Evolutionary conservation across 2,113 vertebrate genomes (phyloP), one percentile per base, ranked within the genome.

Genomic region (Verasper variegatus): DNA sequence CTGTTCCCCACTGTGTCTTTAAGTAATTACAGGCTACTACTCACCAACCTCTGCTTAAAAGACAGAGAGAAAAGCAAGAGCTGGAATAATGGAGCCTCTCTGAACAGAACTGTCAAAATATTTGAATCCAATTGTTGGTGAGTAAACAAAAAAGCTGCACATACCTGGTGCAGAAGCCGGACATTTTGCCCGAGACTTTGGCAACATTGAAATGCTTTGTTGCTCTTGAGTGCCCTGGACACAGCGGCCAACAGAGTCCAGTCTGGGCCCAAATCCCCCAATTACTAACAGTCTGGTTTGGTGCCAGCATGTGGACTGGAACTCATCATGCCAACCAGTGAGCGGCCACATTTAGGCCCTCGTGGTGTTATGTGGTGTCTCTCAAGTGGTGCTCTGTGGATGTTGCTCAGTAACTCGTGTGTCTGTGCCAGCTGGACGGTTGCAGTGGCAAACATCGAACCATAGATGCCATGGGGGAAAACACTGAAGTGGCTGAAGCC

Each of bases 391-490:
- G 84, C 70, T 67, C 70, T 54, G 72, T 68, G 68, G 78, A 72
- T 82, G 80, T 74, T 77, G 88, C 81, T 90, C 73, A 54, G 86
- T 62, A 80, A 86, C 85, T 65, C 54, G 69, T 27, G 78, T 81
- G 24, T 82, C 27, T 7, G 57, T 81, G 84, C 90, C 90, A 89
- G 83, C 71, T 89, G 81, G 82, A 81, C 49, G 74, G 42, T 68
- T 73, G 54, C 9, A 27, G 45, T n/a, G 9, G 60, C 74, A 82
- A 71, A 55, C 65, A 77, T 72, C 49, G 54, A 73, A 74, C 85
- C 76, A 49, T 74, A n/a, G 82, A 81, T 68, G 75, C 42, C 64
- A 55, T 66, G 51, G 65, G 84, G 76, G 52, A 59, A 83, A 84
- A 59, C 21, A 17, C 45, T 71, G 65, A 47, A 18, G 15, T 49